Evolutionary conservation across 37 sponge, comb jelly and placozoan species (phyloP).

Genomic region (Cliona cf. orientalis): DNA sequence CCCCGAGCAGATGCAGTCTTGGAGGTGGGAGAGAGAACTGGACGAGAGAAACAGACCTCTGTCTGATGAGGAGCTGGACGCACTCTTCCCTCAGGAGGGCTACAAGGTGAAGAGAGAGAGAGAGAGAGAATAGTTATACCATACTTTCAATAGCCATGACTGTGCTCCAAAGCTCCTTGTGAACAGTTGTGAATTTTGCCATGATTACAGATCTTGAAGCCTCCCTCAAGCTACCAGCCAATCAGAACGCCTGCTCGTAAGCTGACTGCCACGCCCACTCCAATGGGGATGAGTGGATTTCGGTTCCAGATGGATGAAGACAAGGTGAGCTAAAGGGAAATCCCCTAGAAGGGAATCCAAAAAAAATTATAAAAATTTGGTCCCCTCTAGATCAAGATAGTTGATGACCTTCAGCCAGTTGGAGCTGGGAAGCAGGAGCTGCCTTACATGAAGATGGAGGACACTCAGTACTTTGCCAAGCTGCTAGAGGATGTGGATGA

Average conservation of each 20-base stretch:
- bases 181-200: not conserved
- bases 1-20: constrained; percentile 97
- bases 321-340: constrained; percentile 27
- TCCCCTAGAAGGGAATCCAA: not conserved
- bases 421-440: constrained; percentile 74
- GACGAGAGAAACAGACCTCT: constrained; percentile 94
- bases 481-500: constrained; percentile 95
- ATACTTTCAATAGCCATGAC: not conserved
- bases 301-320: constrained; percentile 85
- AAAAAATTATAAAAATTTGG: too few relatives aligned
- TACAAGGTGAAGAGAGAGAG: constrained; percentile 72
- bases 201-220: constrained; percentile 69
- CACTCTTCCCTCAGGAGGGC: constrained; percentile 94
- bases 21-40: constrained; percentile 93
- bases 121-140: not conserved
- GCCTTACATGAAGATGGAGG: constrained; percentile 96
- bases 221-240: constrained; percentile 90
- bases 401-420: constrained; percentile 81
- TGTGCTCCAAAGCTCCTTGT: not conserved
- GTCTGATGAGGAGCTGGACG: constrained; percentile 93
- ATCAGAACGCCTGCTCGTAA: constrained; percentile 93
- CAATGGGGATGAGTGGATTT: constrained; percentile 93
- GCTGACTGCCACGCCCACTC: constrained; percentile 96
- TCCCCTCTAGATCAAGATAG: constrained; percentile 67
- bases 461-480: constrained; percentile 97